Evolutionary conservation across 2,888 invertebrate species (phyloP).

Genomic region (Metacarcinus magister): DNA sequence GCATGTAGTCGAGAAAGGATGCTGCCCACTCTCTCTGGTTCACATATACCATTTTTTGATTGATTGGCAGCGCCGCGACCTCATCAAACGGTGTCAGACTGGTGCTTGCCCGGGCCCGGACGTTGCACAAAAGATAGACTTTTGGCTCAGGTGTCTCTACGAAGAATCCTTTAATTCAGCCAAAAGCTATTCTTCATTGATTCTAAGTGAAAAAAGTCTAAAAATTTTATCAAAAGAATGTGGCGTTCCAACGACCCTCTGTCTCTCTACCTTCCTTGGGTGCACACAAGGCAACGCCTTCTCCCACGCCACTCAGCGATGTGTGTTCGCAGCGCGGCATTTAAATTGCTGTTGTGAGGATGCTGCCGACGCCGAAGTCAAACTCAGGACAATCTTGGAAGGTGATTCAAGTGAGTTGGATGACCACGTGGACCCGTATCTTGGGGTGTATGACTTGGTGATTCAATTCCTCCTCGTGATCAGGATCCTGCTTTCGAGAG

Average conservation of each 20-base stretch:
- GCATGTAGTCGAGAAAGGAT: background rate
- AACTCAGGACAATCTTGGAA: slow-evolving; percentile 42
- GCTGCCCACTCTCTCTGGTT: background rate
- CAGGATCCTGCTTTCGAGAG: slow-evolving; percentile 35
- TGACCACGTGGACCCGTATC: slow-evolving; percentile 6
- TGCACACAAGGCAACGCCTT: background rate
- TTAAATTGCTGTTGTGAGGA: background rate
- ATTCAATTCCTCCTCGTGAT: background rate
- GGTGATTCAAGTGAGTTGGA: background rate
- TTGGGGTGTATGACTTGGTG: slow-evolving; percentile 59
- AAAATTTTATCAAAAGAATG: background rate
- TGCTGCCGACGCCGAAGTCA: background rate
- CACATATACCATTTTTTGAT: background rate
- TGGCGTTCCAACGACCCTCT: background rate
- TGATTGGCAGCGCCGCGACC: background rate
- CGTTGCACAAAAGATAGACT: background rate
- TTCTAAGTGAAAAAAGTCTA: background rate
- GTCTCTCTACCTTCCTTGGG: slow-evolving; percentile 61
- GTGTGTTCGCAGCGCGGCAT: slow-evolving; percentile 51
- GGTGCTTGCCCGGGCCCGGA: background rate
- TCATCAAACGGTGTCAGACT: background rate
- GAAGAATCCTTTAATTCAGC: slow-evolving; percentile 51
- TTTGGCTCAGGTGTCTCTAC: slow-evolving; percentile 47
- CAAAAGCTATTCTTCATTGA: background rate
- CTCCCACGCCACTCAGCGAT: slow-evolving; percentile 47